Evolutionary conservation across 2,113 vertebrate genomes (phyloP).

Genomic region (Indicator maculatus): DNA sequence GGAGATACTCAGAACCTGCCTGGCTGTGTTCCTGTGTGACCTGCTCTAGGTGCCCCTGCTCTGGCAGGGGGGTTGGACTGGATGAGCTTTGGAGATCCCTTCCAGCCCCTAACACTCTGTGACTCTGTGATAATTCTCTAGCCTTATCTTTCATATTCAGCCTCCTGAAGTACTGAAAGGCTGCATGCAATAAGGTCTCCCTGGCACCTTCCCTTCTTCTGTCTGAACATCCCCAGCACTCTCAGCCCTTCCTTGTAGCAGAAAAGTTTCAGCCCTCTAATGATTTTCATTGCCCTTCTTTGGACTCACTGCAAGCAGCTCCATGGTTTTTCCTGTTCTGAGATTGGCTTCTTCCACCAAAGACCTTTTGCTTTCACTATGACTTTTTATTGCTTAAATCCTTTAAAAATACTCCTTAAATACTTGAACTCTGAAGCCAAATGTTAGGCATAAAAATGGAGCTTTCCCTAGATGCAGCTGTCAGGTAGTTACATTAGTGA

Average conservation of each 20-base stretch:
- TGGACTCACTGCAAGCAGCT: background rate
- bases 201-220: background rate
- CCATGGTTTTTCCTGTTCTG: background rate
- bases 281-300: background rate
- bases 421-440: background rate
- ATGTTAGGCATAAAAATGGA: background rate
- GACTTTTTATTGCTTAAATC: background rate
- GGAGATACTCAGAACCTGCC: too few relatives aligned
- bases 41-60: too few relatives aligned
- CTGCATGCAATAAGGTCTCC: background rate
- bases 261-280: background rate
- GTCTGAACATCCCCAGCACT: background rate
- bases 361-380: background rate
- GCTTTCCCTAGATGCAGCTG: background rate
- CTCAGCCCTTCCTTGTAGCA: background rate
- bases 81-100: too few relatives aligned
- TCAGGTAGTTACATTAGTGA: background rate
- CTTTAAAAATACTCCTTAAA: background rate
- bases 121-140: too few relatives aligned
- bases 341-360: background rate
- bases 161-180: background rate
- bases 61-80: too few relatives aligned
- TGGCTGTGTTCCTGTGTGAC: too few relatives aligned
- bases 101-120: too few relatives aligned
- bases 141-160: too few relatives aligned